Evolutionary conservation across 2,888 invertebrate genomes (phyloP), one percentile per base, ranked within the genome.

Genomic region (Elegia similella): DNA sequence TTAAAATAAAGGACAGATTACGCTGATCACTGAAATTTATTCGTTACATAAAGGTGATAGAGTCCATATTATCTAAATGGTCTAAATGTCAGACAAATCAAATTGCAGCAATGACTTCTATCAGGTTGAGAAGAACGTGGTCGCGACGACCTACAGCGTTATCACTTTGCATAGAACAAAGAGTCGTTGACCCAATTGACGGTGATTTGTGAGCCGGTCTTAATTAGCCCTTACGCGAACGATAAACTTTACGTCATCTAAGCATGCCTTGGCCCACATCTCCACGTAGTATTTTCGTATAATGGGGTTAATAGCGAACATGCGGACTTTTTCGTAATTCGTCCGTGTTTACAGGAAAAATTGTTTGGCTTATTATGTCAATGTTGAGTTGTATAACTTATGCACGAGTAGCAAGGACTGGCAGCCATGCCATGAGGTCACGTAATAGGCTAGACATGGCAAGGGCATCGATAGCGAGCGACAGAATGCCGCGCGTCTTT

Each of bases 111-210:
- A 30, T 47, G 47, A 47, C 13, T 30, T 46, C 38, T 23, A 23
- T 10, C 29, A 13, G n/a, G 13, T 47, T 30, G n/a, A 30, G 16
- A 50, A 44, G 8, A 44, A 50, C 38, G 16, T 50, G 50, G 34
- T 16, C 16, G 16, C 17, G 50, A n/a, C 58, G 62, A 65, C 68
- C 68, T 64, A 70, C 59, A 67, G 56, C 62, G 56, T 76, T 80
- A 82, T 83, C 78, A 77, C 64, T 63, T 60, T 68, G 48, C 62
- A 67, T 17, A 75, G 70, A 83, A 82, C 80, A 84, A 84, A 81
- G 80, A 80, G 84, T 85, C 86, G 77, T 84, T 86, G 88, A 88
- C 88, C 88, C 68, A 87, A 74, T 80, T 86, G 74, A 73, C 72
- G 61, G 32, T 55, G 16, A 43, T 55, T 55, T 42, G 15, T 42